These are phyloP conservation scores for Scaptomyza cyrtandrae DNA, from an alignment of 2,888 invertebrate genomes.

Conservation along the genomic window DNA sequence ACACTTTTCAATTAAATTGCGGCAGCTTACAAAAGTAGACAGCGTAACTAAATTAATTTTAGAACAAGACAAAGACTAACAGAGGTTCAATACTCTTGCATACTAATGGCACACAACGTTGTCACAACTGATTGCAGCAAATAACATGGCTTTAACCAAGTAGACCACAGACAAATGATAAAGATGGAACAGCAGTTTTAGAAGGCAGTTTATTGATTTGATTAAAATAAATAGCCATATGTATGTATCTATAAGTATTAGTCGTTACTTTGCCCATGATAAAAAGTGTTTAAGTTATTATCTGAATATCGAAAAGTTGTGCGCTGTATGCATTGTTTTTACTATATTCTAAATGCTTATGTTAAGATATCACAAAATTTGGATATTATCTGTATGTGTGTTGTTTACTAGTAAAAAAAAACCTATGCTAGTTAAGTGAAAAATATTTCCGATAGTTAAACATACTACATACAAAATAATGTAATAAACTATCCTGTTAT, in stretches of 20 bases:
- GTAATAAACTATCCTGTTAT: conserved; percentile 59
- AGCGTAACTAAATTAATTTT: neutral
- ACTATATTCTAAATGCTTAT: conserved; percentile 35
- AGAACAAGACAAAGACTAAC: neutral
- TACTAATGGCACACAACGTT: neutral
- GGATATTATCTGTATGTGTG: conserved; percentile 41
- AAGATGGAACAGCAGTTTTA: conserved; percentile 30
- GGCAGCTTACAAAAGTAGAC: conserved; percentile 13
- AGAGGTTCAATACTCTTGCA: neutral
- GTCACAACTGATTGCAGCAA: no score
- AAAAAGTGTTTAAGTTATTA: conserved; percentile 40
- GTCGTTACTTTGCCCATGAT: conserved; percentile 19
- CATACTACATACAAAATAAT: conserved; percentile 17
- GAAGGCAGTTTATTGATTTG: conserved; percentile 57
- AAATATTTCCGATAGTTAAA: conserved; percentile 31
- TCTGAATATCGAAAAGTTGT: conserved; percentile 59
- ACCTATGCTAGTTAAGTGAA: conserved; percentile 55
- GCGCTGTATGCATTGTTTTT: conserved; percentile 61
- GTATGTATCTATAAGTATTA: conserved; percentile 17
- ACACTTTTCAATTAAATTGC: conserved; percentile 33
- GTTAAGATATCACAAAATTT: conserved; percentile 63
- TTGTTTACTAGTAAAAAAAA: conserved; percentile 60
- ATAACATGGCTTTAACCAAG: no score
- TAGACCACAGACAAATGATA: conserved; percentile 21
- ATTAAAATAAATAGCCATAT: conserved; percentile 34